These are phyloP conservation scores for Turdus rufiventris DNA, from an alignment of 2,113 vertebrate genomes.

Conservation along the genomic window DNA sequence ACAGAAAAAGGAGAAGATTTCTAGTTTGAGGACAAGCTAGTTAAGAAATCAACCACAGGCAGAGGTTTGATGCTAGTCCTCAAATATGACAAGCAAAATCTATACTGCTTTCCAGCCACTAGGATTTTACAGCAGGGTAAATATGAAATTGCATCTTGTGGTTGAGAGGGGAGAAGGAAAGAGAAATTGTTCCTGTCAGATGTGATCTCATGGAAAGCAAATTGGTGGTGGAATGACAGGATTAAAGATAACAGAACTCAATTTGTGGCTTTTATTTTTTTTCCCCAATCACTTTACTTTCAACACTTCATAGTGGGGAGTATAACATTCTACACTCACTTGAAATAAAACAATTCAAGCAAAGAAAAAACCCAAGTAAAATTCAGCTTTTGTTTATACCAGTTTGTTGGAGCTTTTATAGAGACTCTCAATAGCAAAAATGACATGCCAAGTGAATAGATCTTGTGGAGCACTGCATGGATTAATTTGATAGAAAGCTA, in stretches of 20 bases:
- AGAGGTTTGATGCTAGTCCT: neutral
- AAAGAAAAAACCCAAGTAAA: neutral
- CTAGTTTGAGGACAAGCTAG: neutral
- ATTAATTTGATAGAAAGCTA: neutral
- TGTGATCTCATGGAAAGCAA: neutral
- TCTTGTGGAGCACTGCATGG: neutral
- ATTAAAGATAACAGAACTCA: neutral
- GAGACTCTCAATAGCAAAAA: neutral
- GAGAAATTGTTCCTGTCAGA: neutral
- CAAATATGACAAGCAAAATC: neutral
- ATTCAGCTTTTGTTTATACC: neutral
- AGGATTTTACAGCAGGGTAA: neutral
- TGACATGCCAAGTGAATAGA: neutral
- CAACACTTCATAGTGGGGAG: neutral
- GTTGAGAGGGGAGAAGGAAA: neutral
- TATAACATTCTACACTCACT: neutral
- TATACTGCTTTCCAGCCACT: neutral
- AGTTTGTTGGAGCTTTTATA: neutral
- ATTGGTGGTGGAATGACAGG: neutral
- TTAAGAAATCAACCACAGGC: neutral
- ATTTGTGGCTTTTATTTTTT: neutral
- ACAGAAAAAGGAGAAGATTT: neutral
- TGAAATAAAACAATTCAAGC: neutral
- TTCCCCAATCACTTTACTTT: neutral
- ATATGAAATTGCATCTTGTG: neutral